A percentile compares a stretch with the other conserved stretches of the same genome.
These are phyloP conservation scores for Trachelus iudaicus DNA, from an alignment of 2,888 invertebrate species.

Conservation along the genomic window DNA sequence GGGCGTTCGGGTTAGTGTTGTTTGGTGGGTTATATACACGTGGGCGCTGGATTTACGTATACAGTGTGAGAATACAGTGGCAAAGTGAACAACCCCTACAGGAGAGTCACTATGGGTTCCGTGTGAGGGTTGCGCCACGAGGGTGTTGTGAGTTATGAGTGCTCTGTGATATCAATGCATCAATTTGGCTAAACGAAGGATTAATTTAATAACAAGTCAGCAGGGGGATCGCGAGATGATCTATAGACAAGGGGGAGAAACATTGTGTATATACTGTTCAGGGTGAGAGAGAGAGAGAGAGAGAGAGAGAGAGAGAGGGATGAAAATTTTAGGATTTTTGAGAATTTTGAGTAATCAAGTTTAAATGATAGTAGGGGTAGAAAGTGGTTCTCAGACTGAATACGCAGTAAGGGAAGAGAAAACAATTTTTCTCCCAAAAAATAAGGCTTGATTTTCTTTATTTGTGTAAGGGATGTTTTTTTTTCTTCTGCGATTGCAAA, in stretches of 20 bases:
- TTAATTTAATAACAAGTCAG: slow-evolving; percentile 66
- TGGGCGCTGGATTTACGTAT: slow-evolving; percentile 14
- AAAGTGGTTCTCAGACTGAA: neutral
- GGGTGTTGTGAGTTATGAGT: slow-evolving; percentile 63
- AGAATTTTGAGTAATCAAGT: neutral
- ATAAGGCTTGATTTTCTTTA: neutral
- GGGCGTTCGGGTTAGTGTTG: slow-evolving; percentile 12
- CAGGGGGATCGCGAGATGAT: slow-evolving; percentile 56
- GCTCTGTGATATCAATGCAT: slow-evolving; percentile 66
- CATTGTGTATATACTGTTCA: neutral
- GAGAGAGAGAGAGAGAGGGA: neutral
- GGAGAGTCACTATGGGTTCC: slow-evolving; percentile 14
- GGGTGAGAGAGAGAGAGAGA: neutral
- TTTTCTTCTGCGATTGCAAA: neutral
- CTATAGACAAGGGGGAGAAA: slow-evolving; percentile 48
- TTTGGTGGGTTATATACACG: slow-evolving; percentile 15
- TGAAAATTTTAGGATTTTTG: neutral
- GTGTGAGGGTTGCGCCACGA: slow-evolving; percentile 22
- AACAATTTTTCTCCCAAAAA: neutral
- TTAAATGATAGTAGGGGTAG: neutral
- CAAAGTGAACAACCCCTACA: slow-evolving; percentile 18
- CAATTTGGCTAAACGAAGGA: slow-evolving; percentile 67
- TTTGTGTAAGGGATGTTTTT: neutral
- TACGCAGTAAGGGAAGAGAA: neutral
- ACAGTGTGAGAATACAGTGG: slow-evolving; percentile 7